A percentile compares a stretch with the other conserved stretches of the same genome.
Evolutionary conservation across 2,113 vertebrate genomes (phyloP).

Genomic region (Apodemus speciosus): DNA sequence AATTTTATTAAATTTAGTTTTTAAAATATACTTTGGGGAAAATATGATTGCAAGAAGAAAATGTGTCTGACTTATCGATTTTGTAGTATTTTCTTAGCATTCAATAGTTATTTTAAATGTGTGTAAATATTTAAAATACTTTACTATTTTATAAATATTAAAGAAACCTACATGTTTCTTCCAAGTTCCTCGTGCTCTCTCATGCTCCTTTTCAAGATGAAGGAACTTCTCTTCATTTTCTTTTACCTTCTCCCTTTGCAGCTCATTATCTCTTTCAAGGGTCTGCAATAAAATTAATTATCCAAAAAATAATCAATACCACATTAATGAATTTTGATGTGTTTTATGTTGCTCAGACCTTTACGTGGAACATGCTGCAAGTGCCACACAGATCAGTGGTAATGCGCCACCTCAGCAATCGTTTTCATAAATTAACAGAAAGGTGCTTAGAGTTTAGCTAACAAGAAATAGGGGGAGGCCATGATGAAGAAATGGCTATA

Average conservation of each 20-base stretch:
- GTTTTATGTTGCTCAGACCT: slow-evolving; percentile 96
- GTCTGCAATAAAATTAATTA: slow-evolving; percentile 99
- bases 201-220: slow-evolving; percentile 89
- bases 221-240: slow-evolving; percentile 92
- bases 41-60: slow-evolving; percentile 55
- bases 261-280: slow-evolving; percentile 96
- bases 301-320: slow-evolving; percentile 97
- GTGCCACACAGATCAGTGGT: slow-evolving; percentile 95
- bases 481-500: slow-evolving; percentile 92
- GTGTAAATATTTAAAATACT: slow-evolving; percentile 76
- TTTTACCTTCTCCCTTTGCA: slow-evolving; percentile 91
- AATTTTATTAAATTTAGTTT: slow-evolving; percentile 69
- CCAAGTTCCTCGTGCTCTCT: slow-evolving; percentile 87
- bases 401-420: slow-evolving; percentile 96
- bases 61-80: slow-evolving; percentile 65
- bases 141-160: slow-evolving; percentile 75
- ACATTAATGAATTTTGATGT: slow-evolving; percentile 98
- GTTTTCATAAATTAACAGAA: slow-evolving; percentile 99
- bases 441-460: slow-evolving; percentile 91
- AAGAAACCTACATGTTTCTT: slow-evolving; percentile 90
- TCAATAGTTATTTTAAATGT: slow-evolving; percentile 79
- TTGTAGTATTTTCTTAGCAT: slow-evolving; percentile 76
- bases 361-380: slow-evolving; percentile 92
- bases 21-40: slow-evolving; percentile 55
- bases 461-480: slow-evolving; percentile 89